These are phyloP conservation scores for Noctuana brunneofusca DNA, from an alignment of 2,888 invertebrate genomes.

Conservation along the genomic window DNA sequence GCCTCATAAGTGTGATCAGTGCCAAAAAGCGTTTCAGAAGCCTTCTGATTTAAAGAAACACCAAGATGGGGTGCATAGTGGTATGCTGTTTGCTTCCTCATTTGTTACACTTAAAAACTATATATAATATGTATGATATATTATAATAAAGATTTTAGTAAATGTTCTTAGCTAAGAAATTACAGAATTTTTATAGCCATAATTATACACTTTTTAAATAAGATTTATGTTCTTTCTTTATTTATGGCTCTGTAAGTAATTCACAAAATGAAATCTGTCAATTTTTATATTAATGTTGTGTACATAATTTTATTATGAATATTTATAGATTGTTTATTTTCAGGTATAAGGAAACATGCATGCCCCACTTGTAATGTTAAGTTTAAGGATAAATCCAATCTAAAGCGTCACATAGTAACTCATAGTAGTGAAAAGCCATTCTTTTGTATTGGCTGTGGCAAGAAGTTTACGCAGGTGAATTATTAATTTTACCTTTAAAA, in stretches of 20 bases:
- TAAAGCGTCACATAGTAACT: constrained; percentile 61
- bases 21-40: constrained; percentile 69
- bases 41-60: constrained; percentile 71
- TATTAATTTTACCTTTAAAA: no score
- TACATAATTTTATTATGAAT: no score
- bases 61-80: constrained; percentile 56
- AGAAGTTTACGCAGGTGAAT: constrained; percentile 63
- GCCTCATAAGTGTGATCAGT: constrained; percentile 71
- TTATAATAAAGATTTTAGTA: no score
- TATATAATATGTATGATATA: no score
- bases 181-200: no score
- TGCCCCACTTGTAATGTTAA: constrained; percentile 56
- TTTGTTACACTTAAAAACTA: no score
- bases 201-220: no score
- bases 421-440: constrained; percentile 64
- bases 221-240: no score
- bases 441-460: constrained; percentile 61
- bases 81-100: constrained; percentile 49
- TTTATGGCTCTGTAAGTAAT: no score
- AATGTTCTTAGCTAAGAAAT: no score
- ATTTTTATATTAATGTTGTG: no score
- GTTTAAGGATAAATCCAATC: constrained; percentile 68
- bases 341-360: constrained; percentile 53
- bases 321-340: constrained; percentile 10
- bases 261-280: no score